Base-by-base conservation (phyloP, 1,140 invertebrate genomes). In the Sycophila sp. region DNA sequence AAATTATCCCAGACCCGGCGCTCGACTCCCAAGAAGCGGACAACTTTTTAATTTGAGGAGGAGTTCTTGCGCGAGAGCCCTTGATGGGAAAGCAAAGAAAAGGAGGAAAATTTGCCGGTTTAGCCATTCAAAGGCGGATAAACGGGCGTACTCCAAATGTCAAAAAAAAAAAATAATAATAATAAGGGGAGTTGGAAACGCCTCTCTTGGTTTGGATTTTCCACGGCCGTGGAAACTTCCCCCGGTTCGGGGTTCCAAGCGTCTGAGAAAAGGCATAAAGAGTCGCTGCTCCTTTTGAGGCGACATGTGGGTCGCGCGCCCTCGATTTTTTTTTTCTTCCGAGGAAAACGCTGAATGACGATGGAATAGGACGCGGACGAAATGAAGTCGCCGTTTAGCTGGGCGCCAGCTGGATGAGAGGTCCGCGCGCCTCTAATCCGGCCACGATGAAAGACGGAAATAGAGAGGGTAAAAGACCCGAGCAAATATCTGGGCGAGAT, bases 141-240 rank as follows among this genome's bases (percentile, higher is more conserved):
- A 55, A 55, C 51, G 51, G 34, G 51, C 30, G 7, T 30, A 55
- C 51, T 55, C 19, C n/a, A 55, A 55, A 55, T 30, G 51, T 55
- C 51, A 55, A 19, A 55, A 55, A 36, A 36, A 36, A 36, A 6
- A 36, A 36, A 11, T 6, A n/a, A 11, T 6, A 36, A 36, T 6
- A 11, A 36, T 36, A 36, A 36, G 11, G 11, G 11, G 11, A 36
- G 11, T 6, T 36, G 34, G 11, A 36, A 28, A 19, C 49, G 51
- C 2, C 30, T 6, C 15, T 30, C 30, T 10, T 51, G 15, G 15
- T 15, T 55, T 55, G 30, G 28, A 55, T 55, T 55, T 55, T 55
- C 30, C 19, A 53, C 30, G 11, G 28, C n/a, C 13, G 1, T 28
- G 3, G 2, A 4, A 2, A 6, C 3, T 5, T 24, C 11, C n/a